Evolutionary conservation across 2,797 vertebrate genomes (phyloP).

Genomic region (Sebastes paucispinis): DNA sequence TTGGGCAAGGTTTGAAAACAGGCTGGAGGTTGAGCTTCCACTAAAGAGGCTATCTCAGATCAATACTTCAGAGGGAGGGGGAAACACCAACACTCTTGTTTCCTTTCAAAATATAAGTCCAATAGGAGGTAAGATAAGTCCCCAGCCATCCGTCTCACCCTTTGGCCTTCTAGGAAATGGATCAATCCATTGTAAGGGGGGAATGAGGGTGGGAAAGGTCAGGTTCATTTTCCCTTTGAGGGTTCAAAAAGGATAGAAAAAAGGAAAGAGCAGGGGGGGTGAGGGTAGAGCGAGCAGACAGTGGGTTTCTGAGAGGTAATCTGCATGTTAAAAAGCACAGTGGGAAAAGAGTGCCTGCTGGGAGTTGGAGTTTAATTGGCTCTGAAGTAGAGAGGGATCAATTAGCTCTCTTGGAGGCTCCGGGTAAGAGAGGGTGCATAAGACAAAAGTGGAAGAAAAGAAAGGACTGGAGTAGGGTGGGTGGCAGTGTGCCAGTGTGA

Average conservation of each 20-base stretch:
- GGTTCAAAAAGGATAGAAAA: constrained; percentile 11
- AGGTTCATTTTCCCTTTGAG: constrained; percentile 14
- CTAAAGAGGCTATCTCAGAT: constrained; percentile 41
- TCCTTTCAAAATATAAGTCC: constrained; percentile 25
- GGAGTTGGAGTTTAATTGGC: constrained; percentile 76
- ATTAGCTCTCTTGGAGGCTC: constrained; percentile 49
- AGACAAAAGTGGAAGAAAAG: constrained; percentile 41
- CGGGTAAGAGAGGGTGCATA: constrained; percentile 20
- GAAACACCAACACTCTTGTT: constrained; percentile 10
- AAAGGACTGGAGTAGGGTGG: constrained; percentile 18
- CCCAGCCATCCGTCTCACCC: constrained; percentile 24
- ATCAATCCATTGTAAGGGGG: constrained; percentile 33
- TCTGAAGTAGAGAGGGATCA: constrained; percentile 69
- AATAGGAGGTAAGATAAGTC: constrained; percentile 27
- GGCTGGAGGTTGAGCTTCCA: constrained; percentile 22
- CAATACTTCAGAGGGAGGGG: constrained; percentile 39
- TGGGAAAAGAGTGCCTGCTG: constrained; percentile 64
- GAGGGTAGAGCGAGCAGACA: neutral
- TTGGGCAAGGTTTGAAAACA: constrained; percentile 4
- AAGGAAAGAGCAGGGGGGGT: neutral
- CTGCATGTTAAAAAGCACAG: constrained; percentile 67
- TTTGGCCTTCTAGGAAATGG: constrained; percentile 39
- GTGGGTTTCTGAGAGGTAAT: constrained; percentile 58
- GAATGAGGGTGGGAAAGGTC: constrained; percentile 46
- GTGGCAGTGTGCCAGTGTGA: constrained; percentile 28